These are phyloP conservation scores for Ochotona curzoniae DNA, from an alignment of 2,113 vertebrate genomes.

Conservation along the genomic window DNA sequence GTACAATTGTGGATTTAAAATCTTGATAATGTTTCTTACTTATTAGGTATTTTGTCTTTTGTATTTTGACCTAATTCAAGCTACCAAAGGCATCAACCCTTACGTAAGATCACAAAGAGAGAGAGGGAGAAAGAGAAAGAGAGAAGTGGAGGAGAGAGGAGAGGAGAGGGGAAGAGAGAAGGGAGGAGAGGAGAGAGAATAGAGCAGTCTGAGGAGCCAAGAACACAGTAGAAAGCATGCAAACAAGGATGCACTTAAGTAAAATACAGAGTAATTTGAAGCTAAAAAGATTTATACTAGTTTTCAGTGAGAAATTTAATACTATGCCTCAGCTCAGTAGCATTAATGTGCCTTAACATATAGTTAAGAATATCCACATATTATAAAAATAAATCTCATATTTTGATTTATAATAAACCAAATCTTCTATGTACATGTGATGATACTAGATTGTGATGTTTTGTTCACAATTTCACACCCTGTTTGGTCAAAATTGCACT, in stretches of 20 bases:
- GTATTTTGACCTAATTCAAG: conserved; percentile 89
- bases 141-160: too few relatives aligned
- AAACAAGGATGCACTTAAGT: background rate
- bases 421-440: background rate
- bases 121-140: background rate
- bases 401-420: too few relatives aligned
- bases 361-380: background rate
- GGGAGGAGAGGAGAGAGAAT: background rate
- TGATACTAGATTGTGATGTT: background rate
- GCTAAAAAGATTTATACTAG: background rate
- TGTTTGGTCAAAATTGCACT: background rate
- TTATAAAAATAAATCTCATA: background rate
- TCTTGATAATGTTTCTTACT: conserved; percentile 87
- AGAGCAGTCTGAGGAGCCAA: conserved; percentile 57
- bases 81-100: conserved; percentile 83
- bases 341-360: background rate
- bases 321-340: background rate
- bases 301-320: conserved; percentile 13
- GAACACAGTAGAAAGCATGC: background rate
- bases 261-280: background rate
- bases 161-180: too few relatives aligned
- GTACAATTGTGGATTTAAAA: conserved; percentile 86
- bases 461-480: background rate
- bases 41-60: conserved; percentile 89
- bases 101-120: conserved; percentile 83